phyloP scores from a whole-genome alignment of 2,113 vertebrate genomes.

The Semnopithecus entellus region DNA sequence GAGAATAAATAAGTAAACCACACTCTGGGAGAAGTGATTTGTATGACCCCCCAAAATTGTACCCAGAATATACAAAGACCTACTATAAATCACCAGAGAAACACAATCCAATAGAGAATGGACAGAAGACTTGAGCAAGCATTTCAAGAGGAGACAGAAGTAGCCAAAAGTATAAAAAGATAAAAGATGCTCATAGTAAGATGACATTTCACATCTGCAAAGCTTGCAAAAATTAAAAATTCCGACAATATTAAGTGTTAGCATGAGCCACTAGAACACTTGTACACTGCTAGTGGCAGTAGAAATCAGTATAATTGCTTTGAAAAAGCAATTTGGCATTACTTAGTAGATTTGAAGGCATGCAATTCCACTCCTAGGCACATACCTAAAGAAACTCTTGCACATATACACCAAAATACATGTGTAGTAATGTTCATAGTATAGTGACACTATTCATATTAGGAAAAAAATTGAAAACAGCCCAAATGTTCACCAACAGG shows the following conservation, averaged over 20 bases:
- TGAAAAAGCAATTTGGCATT: constrained; percentile 1
- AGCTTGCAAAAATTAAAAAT: not conserved
- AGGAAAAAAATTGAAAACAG: not conserved
- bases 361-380: not conserved
- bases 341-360: not conserved
- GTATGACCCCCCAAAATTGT: not conserved
- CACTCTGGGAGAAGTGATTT: not conserved
- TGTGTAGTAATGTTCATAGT: not conserved
- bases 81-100: constrained; percentile 24
- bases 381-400: not conserved
- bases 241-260: not conserved
- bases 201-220: not conserved
- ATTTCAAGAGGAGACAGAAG: not conserved
- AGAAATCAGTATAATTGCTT: not conserved
- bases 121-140: constrained; percentile 13
- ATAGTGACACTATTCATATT: not conserved
- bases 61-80: not conserved
- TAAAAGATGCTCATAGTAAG: not conserved
- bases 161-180: not conserved
- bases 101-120: not conserved
- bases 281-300: not conserved
- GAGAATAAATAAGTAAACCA: not conserved
- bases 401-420: not conserved
- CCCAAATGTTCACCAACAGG: not conserved
- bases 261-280: not conserved